A percentile compares a stretch with the other conserved stretches of the same genome.
Evolutionary conservation across 2,113 vertebrate genomes (phyloP).

Genomic region (Egretta garzetta): DNA sequence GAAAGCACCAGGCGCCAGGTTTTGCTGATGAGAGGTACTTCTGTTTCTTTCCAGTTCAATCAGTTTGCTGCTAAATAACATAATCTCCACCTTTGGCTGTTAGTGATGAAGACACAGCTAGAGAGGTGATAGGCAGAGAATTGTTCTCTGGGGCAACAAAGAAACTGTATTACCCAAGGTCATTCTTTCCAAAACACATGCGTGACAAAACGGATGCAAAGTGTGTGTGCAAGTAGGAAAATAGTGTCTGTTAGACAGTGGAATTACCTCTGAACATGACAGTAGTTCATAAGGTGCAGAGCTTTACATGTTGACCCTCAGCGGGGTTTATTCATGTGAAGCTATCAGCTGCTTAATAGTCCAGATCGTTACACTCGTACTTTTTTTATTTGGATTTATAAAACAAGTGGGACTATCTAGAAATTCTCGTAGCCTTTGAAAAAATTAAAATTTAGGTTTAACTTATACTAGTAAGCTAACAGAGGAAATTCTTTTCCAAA

Average conservation of each 20-base stretch:
- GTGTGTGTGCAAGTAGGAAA: background rate
- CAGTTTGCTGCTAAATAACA: background rate
- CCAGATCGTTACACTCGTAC: background rate
- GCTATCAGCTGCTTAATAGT: background rate
- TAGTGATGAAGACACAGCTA: background rate
- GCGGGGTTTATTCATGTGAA: background rate
- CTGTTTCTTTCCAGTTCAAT: background rate
- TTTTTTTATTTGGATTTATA: background rate
- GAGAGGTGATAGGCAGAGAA: background rate
- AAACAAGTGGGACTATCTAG: background rate
- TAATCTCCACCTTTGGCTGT: background rate
- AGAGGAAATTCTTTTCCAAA: background rate
- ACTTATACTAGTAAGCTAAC: background rate
- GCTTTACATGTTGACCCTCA: background rate
- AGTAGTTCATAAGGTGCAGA: background rate
- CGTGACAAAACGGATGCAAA: background rate
- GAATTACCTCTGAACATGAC: background rate
- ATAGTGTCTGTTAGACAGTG: accelerated
- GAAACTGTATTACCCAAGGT: background rate
- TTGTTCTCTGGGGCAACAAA: background rate
- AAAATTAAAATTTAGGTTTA: background rate
- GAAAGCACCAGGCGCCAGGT: background rate
- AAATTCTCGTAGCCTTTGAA: background rate
- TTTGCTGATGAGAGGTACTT: background rate
- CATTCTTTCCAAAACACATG: background rate